phyloP scores from a whole-genome alignment of 2,113 vertebrate species.

The Mobula birostris region DNA sequence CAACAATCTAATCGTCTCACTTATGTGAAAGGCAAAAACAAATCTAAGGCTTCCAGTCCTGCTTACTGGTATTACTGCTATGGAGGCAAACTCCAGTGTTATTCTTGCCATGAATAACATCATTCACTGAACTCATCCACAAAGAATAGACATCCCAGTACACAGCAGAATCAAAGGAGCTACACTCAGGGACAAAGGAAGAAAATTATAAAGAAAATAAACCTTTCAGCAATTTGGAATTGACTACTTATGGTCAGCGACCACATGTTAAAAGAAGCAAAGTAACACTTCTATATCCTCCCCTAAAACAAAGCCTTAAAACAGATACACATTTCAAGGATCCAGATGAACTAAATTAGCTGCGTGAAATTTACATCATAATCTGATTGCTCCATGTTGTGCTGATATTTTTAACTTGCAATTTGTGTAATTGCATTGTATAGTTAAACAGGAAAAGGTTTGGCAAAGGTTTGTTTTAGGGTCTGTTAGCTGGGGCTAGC shows the following conservation, averaged over 20 bases:
- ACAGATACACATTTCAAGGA: no score
- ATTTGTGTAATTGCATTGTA: no score
- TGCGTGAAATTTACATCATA: no score
- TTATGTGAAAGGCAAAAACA: not conserved
- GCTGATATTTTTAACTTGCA: no score
- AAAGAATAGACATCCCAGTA: not conserved
- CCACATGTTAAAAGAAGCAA: no score
- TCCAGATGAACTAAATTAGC: no score
- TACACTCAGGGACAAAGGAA: not conserved
- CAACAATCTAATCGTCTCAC: not conserved
- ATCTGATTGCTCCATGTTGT: no score
- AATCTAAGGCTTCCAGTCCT: not conserved
- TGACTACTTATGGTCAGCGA: not conserved
- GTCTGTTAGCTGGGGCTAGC: not conserved
- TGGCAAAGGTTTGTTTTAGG: not conserved
- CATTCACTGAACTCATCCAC: not conserved
- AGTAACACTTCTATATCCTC: no score
- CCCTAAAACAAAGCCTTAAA: no score
- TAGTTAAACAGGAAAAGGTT: no score
- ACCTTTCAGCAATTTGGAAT: not conserved
- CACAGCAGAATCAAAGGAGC: not conserved
- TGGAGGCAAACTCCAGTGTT: not conserved
- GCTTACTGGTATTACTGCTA: not conserved
- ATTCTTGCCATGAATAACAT: not conserved
- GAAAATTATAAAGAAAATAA: not conserved